phyloP scores from a whole-genome alignment of 2,113 vertebrate species.

The Actenoides lindsayi region DNA sequence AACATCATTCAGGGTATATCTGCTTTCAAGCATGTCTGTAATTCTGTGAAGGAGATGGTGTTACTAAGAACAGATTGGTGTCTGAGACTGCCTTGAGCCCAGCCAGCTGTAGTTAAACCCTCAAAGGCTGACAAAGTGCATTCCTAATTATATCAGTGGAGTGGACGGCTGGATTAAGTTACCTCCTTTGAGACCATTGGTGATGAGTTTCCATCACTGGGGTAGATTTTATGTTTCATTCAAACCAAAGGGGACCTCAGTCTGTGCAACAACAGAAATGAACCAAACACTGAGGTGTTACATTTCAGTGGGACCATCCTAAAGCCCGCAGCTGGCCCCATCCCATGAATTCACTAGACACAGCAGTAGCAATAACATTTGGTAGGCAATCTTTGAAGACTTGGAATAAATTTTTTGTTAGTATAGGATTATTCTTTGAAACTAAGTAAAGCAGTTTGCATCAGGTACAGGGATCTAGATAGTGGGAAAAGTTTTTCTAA shows the following conservation, averaged over 20 bases:
- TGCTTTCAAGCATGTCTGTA: conserved; percentile 46
- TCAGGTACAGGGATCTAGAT: neutral
- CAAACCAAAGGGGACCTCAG: neutral
- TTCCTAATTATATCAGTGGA: conserved; percentile 53
- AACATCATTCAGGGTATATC: conserved; percentile 16
- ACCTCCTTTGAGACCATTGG: conserved; percentile 17
- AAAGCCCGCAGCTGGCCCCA: neutral
- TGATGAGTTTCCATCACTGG: neutral
- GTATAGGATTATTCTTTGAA: neutral
- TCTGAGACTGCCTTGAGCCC: conserved; percentile 37
- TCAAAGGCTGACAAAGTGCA: conserved; percentile 51
- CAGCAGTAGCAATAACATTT: neutral
- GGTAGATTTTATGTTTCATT: neutral
- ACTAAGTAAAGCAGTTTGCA: neutral
- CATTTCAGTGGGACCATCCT: neutral
- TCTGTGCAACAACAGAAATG: neutral
- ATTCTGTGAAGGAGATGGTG: conserved; percentile 55
- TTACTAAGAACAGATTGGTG: conserved; percentile 63
- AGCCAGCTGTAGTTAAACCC: conserved; percentile 64
- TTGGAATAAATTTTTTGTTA: neutral
- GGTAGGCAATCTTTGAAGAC: neutral
- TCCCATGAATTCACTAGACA: neutral
- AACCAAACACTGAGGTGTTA: neutral
- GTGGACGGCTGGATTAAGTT: conserved; percentile 44
- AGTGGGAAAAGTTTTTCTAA: neutral